Percentiles rank a stretch among this genome's conserved stretches.
phyloP scores from a whole-genome alignment of 2,797 vertebrate species.

The Gallinago nigripennis region DNA sequence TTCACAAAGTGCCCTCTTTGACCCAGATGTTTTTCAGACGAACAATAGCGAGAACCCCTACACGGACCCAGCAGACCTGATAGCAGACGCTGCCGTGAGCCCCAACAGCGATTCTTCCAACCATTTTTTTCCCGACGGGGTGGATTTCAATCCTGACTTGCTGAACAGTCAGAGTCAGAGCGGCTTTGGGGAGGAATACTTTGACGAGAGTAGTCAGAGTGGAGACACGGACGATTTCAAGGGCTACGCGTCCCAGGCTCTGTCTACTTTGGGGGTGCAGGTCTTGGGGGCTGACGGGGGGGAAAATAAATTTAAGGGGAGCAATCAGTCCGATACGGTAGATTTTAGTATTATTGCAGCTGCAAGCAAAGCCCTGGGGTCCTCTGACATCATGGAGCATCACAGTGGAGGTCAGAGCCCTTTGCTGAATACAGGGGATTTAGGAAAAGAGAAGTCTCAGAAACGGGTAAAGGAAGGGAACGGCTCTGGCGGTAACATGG shows the following conservation, averaged over 20 bases:
- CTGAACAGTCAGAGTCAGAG: conserved; percentile 86
- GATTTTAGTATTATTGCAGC: conserved; percentile 93
- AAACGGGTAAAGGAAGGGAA: conserved; percentile 85
- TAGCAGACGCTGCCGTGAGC: conserved; percentile 89
- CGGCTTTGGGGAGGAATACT: conserved; percentile 89
- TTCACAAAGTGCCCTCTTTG: conserved; percentile 93
- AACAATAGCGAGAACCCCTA: conserved; percentile 95
- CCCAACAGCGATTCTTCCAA: conserved; percentile 95
- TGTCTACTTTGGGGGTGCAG: conserved; percentile 78
- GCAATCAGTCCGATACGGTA: conserved; percentile 88
- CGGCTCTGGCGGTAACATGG: conserved; percentile 78
- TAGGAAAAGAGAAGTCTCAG: conserved; percentile 84
- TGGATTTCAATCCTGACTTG: conserved; percentile 95
- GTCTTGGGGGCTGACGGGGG: conserved; percentile 81
- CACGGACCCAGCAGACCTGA: conserved; percentile 92
- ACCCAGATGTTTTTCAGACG: conserved; percentile 93
- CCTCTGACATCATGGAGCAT: conserved; percentile 88
- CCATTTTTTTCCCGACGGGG: conserved; percentile 92
- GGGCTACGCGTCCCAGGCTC: conserved; percentile 82
- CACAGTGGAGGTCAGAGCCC: conserved; percentile 92
- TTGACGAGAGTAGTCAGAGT: conserved; percentile 95
- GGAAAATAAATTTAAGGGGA: conserved; percentile 81
- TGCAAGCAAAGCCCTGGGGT: conserved; percentile 80
- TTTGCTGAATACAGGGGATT: conserved; percentile 82
- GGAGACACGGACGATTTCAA: conserved; percentile 94